phyloP scores from a whole-genome alignment of 2,113 vertebrate genomes.

The Cynopterus brachyotis region DNA sequence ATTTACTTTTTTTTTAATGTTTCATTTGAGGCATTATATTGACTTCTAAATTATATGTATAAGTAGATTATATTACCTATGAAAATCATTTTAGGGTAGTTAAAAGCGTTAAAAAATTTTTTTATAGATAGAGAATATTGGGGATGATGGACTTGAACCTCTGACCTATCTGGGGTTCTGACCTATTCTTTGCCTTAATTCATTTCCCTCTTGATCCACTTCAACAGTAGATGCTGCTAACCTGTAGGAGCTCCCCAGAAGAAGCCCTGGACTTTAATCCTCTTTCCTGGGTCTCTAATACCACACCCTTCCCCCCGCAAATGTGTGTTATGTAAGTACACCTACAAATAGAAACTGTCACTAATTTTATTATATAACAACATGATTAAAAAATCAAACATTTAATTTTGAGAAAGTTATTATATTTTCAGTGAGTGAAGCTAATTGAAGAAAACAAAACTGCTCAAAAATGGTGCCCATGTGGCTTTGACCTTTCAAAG shows the following conservation, averaged over 20 bases:
- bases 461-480: neutral
- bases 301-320: no score
- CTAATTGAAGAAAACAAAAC: neutral
- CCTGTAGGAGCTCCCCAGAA: accelerated
- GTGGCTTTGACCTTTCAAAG: neutral
- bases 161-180: neutral
- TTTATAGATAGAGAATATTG: neutral
- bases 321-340: neutral
- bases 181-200: neutral
- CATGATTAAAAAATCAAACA: neutral
- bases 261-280: neutral
- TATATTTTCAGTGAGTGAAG: neutral
- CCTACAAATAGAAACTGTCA: neutral
- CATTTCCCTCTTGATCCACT: neutral
- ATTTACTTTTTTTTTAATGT: neutral
- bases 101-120: neutral
- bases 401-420: neutral
- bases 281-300: neutral
- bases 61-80: neutral
- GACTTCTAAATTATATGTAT: neutral
- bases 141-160: neutral
- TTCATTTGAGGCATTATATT: neutral
- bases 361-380: neutral
- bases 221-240: neutral
- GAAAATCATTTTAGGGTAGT: neutral